Conservation (phyloP, 37 sponge, comb jelly and placozoan genomes). For the Bolinopsis microptera region DNA sequence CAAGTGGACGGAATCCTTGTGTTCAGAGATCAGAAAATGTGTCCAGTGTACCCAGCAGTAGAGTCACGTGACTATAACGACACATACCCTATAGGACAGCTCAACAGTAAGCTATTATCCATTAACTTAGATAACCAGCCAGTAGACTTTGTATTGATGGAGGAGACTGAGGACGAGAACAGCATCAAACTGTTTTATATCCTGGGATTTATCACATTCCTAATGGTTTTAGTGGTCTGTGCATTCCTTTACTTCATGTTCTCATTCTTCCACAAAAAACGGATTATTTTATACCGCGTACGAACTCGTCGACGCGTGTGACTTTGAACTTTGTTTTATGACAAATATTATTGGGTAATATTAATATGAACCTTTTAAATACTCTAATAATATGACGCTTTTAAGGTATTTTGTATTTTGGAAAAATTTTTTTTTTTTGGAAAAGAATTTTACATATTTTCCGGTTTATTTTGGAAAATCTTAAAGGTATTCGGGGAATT, state of each 20-base stretch:
- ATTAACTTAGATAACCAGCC: background rate
- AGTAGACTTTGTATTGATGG: background rate
- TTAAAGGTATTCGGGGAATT: background rate
- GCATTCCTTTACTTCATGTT: conserved; percentile 44
- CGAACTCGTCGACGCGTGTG: conserved; percentile 40
- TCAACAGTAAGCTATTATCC: background rate
- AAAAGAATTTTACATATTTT: background rate
- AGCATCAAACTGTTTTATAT: background rate
- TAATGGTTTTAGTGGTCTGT: background rate
- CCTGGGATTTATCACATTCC: conserved; percentile 40
- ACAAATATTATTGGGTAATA: no score
- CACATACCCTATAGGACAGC: conserved; percentile 36
- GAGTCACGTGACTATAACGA: conserved; percentile 33
- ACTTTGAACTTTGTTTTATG: no score
- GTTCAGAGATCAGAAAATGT: background rate
- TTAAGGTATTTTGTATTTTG: background rate
- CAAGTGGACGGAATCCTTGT: background rate
- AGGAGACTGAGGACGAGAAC: conserved; percentile 46
- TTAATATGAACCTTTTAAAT: background rate
- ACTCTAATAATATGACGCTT: no score
- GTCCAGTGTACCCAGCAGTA: background rate
- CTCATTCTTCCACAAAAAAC: conserved; percentile 1
- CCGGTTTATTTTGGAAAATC: background rate
- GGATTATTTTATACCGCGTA: conserved; percentile 25
- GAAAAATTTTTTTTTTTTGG: background rate